A percentile compares a stretch with the other conserved stretches of the same genome.
Conservation (phyloP, 2,113 vertebrate species). For the Halcyon senegalensis region DNA sequence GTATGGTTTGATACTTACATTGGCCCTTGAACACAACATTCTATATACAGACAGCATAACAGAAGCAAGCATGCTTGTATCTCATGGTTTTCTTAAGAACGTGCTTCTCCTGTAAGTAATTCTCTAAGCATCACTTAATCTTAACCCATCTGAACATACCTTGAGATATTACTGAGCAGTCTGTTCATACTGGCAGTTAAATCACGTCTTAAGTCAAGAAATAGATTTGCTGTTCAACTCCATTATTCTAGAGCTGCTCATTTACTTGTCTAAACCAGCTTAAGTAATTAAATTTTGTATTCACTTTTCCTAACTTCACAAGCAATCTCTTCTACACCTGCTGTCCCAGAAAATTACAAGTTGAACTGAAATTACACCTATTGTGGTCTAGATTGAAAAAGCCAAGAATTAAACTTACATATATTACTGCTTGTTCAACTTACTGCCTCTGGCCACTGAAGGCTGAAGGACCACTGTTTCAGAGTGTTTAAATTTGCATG, state of each 20-base stretch:
- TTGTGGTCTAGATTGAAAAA: background rate
- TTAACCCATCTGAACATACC: background rate
- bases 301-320: background rate
- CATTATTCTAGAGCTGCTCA: background rate
- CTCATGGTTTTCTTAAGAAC: background rate
- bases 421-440: background rate
- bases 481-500: background rate
- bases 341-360: background rate
- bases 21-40: background rate
- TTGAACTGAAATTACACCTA: background rate
- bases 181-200: background rate
- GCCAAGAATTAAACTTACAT: background rate
- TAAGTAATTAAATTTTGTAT: background rate
- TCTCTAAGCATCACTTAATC: background rate
- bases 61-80: background rate
- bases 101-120: background rate
- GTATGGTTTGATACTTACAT: background rate
- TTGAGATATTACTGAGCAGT: background rate
- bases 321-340: background rate
- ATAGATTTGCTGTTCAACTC: background rate
- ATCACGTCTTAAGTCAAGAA: background rate
- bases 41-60: background rate
- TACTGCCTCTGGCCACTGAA: background rate
- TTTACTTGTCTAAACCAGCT: background rate
- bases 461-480: background rate